These are phyloP conservation scores for Sarcophilus harrisii DNA, from an alignment of 2,797 vertebrate genomes.

Conservation along the genomic window DNA sequence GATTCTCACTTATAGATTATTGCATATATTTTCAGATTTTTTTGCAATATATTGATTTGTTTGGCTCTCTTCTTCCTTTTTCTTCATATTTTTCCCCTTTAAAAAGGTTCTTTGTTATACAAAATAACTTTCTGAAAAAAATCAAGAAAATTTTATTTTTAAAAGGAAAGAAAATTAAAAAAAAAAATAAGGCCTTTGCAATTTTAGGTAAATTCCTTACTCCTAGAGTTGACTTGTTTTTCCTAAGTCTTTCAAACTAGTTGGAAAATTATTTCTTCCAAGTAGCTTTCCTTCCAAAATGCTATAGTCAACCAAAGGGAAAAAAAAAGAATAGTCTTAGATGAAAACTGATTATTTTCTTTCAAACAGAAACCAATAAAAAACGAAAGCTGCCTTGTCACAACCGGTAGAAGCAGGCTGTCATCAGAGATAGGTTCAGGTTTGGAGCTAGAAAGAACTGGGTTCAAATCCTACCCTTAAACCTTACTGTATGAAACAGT, in stretches of 20 bases:
- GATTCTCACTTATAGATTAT: background rate
- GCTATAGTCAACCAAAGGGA: background rate
- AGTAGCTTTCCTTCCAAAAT: background rate
- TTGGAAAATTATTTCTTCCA: constrained; percentile 31
- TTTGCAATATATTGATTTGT: background rate
- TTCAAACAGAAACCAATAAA: background rate
- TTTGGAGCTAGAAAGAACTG: background rate
- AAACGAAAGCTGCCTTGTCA: background rate
- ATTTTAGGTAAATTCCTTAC: constrained; percentile 17
- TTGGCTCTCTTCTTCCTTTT: background rate
- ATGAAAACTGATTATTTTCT: constrained; percentile 17
- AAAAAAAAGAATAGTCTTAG: background rate
- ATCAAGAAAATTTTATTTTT: background rate
- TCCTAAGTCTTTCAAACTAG: background rate
- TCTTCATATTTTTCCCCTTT: background rate
- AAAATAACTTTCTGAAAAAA: background rate
- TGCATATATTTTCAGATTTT: background rate
- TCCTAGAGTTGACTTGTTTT: constrained; percentile 11
- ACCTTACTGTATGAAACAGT: background rate
- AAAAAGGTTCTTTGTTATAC: background rate
- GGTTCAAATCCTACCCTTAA: background rate
- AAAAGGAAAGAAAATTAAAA: background rate
- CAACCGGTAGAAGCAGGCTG: background rate
- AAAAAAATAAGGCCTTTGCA: background rate
- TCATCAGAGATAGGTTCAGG: background rate